phyloP scores from a whole-genome alignment of 2,113 vertebrate species.

The Apeltes quadracus region DNA sequence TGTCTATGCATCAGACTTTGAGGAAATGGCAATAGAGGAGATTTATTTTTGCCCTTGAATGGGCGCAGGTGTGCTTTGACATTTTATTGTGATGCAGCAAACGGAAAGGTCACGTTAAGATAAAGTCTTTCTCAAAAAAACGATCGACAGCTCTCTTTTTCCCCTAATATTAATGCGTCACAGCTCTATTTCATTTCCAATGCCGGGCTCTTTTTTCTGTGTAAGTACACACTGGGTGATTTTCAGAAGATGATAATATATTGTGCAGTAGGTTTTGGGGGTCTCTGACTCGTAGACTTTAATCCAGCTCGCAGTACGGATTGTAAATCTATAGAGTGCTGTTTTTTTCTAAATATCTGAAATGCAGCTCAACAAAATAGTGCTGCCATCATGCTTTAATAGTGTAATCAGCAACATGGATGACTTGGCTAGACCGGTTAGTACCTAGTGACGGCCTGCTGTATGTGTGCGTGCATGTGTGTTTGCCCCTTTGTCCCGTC shows the following conservation, averaged over 20 bases:
- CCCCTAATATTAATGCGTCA: neutral
- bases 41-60: slow-evolving; percentile 45
- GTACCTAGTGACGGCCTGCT: too few species aligned
- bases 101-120: slow-evolving; percentile 33
- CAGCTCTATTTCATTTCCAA: neutral
- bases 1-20: slow-evolving; percentile 22
- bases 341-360: neutral
- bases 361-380: neutral
- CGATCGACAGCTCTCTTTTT: neutral
- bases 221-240: neutral
- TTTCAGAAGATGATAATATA: slow-evolving; percentile 37
- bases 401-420: neutral
- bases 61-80: slow-evolving; percentile 36
- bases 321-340: neutral
- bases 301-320: neutral
- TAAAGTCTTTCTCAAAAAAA: slow-evolving; percentile 15
- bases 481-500: too few species aligned
- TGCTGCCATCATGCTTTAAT: neutral
- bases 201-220: neutral
- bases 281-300: slow-evolving; percentile 4
- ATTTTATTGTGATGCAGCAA: slow-evolving; percentile 33
- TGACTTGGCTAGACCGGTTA: too few species aligned
- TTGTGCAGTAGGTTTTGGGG: neutral
- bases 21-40: slow-evolving; percentile 3
- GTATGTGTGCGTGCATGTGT: too few species aligned